Evolutionary conservation across 2,888 invertebrate genomes (phyloP).

Genomic region (Microdon myrmicae): DNA sequence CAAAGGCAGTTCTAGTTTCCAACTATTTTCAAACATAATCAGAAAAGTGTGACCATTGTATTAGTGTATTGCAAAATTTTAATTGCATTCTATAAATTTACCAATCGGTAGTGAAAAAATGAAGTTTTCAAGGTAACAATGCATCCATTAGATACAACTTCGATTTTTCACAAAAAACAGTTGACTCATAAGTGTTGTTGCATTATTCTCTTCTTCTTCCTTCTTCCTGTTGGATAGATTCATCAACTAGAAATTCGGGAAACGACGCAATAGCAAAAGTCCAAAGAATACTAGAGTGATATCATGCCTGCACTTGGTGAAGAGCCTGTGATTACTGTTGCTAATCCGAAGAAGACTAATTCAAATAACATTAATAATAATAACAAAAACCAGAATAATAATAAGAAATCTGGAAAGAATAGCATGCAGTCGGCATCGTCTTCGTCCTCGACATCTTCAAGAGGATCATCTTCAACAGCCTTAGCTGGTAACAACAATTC

Average conservation of each 20-base stretch:
- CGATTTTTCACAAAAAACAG: constrained; percentile 56
- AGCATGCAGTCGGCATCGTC: constrained; percentile 44
- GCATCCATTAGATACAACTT: constrained; percentile 47
- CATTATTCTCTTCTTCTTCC: not conserved
- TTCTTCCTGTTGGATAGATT: not conserved
- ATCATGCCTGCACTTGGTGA: constrained; percentile 65
- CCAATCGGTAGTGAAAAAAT: constrained; percentile 29
- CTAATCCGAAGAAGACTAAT: constrained; percentile 58
- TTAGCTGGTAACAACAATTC: constrained; percentile 44
- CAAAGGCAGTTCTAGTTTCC: too few relatives aligned
- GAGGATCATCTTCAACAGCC: constrained; percentile 35
- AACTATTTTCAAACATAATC: too few relatives aligned
- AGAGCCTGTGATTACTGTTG: constrained; percentile 54
- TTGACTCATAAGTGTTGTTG: constrained; percentile 34
- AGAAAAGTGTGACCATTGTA: too few relatives aligned
- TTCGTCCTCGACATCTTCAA: constrained; percentile 30
- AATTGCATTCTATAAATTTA: too few relatives aligned
- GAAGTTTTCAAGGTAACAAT: constrained; percentile 41
- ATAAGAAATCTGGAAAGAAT: constrained; percentile 35
- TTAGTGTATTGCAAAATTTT: too few relatives aligned
- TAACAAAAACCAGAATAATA: constrained; percentile 55
- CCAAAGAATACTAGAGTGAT: constrained; percentile 12
- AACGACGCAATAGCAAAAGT: not conserved
- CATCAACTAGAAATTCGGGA: not conserved
- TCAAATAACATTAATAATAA: constrained; percentile 56